These are phyloP conservation scores for Azorinus chamasolen DNA, from an alignment of 2,888 invertebrate genomes.

Conservation along the genomic window DNA sequence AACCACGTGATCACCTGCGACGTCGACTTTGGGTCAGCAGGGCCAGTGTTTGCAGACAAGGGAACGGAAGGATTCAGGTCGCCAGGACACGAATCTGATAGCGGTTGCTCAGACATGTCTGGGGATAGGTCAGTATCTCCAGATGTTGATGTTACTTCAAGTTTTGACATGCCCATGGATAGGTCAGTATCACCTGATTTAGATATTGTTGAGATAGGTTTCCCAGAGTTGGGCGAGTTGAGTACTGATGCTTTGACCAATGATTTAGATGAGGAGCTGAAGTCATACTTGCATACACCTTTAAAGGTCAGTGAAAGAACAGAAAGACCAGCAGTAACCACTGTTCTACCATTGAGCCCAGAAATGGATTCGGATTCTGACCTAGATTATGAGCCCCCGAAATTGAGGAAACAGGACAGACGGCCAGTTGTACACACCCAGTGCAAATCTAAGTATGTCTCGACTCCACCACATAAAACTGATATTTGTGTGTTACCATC, in stretches of 20 bases:
- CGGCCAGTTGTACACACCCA: too few species aligned
- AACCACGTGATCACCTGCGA: conserved; percentile 48
- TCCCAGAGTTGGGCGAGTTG: conserved; percentile 25
- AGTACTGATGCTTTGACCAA: conserved; percentile 7
- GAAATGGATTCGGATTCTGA: too few species aligned
- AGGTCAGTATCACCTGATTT: too few species aligned
- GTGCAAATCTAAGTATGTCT: too few species aligned
- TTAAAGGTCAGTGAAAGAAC: too few species aligned
- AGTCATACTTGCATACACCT: conserved; percentile 29
- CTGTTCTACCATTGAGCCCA: too few species aligned
- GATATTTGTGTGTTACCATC: not conserved
- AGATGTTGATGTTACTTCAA: too few species aligned
- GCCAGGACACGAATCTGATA: conserved; percentile 80
- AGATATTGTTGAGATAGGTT: not conserved
- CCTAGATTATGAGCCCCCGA: too few species aligned
- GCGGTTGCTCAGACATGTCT: conserved; percentile 73
- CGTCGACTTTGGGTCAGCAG: conserved; percentile 51
- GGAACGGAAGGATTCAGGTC: conserved; percentile 46
- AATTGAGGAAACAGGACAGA: too few species aligned
- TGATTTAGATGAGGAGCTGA: conserved; percentile 33
- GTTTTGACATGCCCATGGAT: too few species aligned
- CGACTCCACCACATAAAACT: too few species aligned
- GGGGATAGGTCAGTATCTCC: conserved; percentile 58
- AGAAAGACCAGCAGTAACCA: too few species aligned
- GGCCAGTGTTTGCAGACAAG: not conserved